These are phyloP conservation scores for Stenotaenia linearis DNA, from an alignment of 2,888 invertebrate genomes.

Conservation along the genomic window DNA sequence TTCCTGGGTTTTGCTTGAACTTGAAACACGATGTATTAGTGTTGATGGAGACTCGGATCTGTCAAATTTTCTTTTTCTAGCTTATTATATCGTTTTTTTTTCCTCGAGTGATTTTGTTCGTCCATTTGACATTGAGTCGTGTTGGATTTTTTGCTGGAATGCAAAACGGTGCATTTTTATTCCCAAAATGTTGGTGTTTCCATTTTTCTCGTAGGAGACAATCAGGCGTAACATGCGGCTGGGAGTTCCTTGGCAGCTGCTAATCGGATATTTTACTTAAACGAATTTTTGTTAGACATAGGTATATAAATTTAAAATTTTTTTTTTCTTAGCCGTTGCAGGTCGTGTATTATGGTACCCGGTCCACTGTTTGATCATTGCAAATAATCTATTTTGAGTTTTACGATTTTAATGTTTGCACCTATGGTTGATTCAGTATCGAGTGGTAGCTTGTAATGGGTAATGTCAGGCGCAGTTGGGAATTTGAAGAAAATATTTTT, in stretches of 20 bases:
- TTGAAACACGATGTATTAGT: not conserved
- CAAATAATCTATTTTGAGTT: not conserved
- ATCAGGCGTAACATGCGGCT: constrained; percentile 6
- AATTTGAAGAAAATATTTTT: not conserved
- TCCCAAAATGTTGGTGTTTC: not conserved
- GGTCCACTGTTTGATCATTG: not conserved
- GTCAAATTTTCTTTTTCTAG: not conserved
- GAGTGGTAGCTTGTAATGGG: not conserved
- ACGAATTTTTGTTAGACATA: not conserved
- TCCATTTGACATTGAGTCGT: not conserved
- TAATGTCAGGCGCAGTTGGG: not conserved
- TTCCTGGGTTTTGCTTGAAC: not conserved
- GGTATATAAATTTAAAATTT: not conserved
- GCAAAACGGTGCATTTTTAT: not conserved
- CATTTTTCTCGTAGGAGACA: constrained; percentile 7
- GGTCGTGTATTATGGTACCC: not conserved
- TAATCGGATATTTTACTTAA: not conserved
- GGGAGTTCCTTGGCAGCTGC: constrained; percentile 9
- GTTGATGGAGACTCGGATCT: not conserved
- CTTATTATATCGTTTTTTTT: not conserved
- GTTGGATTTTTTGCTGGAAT: not conserved
- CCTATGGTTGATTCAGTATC: not conserved
- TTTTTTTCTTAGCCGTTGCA: not conserved
- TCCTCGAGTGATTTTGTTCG: too few species aligned
- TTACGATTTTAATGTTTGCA: not conserved